A percentile compares a stretch with the other conserved stretches of the same genome.
Conservation (phyloP, 1,140 invertebrate species). For the Procambarus clarkii region DNA sequence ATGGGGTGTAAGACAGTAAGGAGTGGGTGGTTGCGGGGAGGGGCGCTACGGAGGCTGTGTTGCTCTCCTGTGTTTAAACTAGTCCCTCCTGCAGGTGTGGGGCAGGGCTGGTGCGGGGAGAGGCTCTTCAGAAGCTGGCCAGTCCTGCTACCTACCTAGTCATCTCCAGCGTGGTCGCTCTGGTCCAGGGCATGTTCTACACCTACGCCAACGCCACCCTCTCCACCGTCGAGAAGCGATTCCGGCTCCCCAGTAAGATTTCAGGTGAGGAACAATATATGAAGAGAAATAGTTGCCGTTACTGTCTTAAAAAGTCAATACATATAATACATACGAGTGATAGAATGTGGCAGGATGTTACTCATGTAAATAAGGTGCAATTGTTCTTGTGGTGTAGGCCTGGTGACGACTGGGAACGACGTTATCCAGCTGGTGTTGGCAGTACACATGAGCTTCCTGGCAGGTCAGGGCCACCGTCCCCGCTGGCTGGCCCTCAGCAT, state of each 20-base stretch:
- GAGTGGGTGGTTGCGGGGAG: too few species aligned
- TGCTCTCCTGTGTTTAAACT: too few species aligned
- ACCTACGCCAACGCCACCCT: conserved; percentile 47
- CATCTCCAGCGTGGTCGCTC: conserved; percentile 41
- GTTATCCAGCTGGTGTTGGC: conserved; percentile 40
- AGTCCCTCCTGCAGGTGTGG: conserved; percentile 21
- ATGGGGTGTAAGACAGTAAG: too few species aligned
- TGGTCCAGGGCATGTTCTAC: conserved; percentile 52
- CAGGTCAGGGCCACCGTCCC: conserved; percentile 43
- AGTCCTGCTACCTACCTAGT: conserved; percentile 35
- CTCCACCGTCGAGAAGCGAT: conserved; percentile 50
- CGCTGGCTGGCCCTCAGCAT: conserved; percentile 55
- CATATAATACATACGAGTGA: neutral
- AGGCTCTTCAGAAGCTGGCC: conserved; percentile 37
- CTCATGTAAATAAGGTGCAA: neutral
- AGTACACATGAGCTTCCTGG: conserved; percentile 22
- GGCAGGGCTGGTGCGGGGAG: conserved; percentile 8
- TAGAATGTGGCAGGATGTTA: neutral
- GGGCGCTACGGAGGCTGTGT: too few species aligned
- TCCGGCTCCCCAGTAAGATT: conserved; percentile 51
- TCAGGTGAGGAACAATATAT: conserved; percentile 25
- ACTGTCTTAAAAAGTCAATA: neutral
- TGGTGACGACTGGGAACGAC: conserved; percentile 55
- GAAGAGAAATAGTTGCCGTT: neutral
- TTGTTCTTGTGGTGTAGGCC: neutral